These are phyloP conservation scores for Peucedramus taeniatus DNA, from an alignment of 2,113 vertebrate species.

Conservation along the genomic window DNA sequence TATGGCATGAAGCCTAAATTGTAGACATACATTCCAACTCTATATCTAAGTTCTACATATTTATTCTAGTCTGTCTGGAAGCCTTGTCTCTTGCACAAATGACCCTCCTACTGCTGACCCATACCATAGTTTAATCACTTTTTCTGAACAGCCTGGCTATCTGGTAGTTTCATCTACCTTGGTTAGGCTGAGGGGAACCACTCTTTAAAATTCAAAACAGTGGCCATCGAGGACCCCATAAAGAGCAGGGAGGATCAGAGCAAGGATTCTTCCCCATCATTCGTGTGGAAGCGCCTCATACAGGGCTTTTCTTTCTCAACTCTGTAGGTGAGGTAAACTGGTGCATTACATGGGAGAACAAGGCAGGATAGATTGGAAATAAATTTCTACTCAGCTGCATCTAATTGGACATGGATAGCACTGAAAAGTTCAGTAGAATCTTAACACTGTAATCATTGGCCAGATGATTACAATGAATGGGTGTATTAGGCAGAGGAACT, in stretches of 20 bases:
- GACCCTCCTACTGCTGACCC: not conserved
- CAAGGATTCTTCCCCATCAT: not conserved
- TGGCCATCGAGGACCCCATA: rapidly evolving
- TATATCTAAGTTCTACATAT: not conserved
- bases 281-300: not conserved
- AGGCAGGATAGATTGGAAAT: not conserved
- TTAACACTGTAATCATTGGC: not conserved
- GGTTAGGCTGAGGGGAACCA: not conserved
- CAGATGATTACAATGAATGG: not conserved
- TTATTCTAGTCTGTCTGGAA: not conserved
- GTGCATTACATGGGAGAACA: not conserved
- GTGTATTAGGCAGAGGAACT: not conserved
- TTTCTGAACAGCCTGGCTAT: not conserved
- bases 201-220: not conserved
- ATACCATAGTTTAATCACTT: not conserved
- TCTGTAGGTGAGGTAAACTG: not conserved
- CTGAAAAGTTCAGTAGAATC: not conserved
- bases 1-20: not conserved
- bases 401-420: not conserved
- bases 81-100: not conserved
- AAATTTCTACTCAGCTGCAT: not conserved
- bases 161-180: not conserved
- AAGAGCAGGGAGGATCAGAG: not conserved
- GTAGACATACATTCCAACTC: not conserved
- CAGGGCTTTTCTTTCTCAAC: not conserved